Evolutionary conservation across 2,888 invertebrate genomes (phyloP).

Genomic region (Leucophenga montana): DNA sequence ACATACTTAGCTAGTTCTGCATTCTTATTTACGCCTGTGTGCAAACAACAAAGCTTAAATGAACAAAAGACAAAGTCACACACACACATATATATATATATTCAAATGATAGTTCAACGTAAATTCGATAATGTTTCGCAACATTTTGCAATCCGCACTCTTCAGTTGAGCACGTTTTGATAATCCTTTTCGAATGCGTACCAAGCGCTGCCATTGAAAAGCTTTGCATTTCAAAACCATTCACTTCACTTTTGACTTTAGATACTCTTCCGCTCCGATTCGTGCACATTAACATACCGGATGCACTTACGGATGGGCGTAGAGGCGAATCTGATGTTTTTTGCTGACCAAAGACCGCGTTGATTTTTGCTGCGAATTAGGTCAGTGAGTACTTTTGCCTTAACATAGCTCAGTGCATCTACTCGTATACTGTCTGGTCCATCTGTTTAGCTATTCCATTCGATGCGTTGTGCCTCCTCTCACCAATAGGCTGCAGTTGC

Average conservation of each 20-base stretch:
- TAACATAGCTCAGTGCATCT: neutral
- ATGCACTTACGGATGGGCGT: no score
- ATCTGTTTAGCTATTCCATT: neutral
- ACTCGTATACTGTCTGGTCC: neutral
- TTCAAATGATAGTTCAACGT: neutral
- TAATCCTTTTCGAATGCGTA: no score
- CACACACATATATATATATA: neutral
- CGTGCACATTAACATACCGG: constrained; percentile 3
- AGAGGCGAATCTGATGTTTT: no score
- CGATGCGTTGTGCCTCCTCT: neutral
- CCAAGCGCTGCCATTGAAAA: no score
- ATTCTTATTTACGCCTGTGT: neutral
- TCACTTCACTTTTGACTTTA: no score
- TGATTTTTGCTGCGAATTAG: constrained; percentile 22
- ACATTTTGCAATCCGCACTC: neutral
- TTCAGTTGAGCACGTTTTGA: no score
- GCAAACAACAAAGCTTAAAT: neutral
- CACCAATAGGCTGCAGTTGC: constrained; percentile 32
- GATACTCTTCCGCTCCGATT: neutral
- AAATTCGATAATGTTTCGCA: neutral
- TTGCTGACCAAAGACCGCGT: neutral
- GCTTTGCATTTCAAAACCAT: no score
- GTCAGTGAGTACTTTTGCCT: neutral
- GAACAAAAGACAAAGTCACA: constrained; percentile 1
- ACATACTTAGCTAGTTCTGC: neutral